Evolutionary conservation across 2,797 vertebrate species (phyloP).

Genomic region (Onychomys arenicola): DNA sequence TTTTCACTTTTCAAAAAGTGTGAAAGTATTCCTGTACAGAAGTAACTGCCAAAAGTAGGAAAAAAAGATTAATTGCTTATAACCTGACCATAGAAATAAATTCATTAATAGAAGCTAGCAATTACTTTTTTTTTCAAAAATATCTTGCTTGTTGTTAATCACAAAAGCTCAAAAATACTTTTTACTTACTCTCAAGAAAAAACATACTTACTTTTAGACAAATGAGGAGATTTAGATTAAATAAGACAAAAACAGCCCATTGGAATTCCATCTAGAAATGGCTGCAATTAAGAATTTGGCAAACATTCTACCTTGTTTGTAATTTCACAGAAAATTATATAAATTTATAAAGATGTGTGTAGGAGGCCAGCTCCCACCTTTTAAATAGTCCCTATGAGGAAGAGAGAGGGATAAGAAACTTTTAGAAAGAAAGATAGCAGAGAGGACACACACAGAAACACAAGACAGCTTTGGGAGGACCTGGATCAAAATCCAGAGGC

Average conservation of each 20-base stretch:
- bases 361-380: too few species aligned
- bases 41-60: constrained; percentile 32
- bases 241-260: neutral
- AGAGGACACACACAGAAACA: too few species aligned
- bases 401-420: too few species aligned
- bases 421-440: too few species aligned
- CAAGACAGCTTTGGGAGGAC: too few species aligned
- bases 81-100: constrained; percentile 33
- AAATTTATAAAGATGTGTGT: neutral
- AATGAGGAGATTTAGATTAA: constrained; percentile 7
- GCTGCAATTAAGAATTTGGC: neutral
- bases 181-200: constrained; percentile 26
- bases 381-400: too few species aligned
- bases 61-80: neutral
- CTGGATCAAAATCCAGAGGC: too few species aligned
- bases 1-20: constrained; percentile 59
- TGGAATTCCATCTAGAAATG: neutral
- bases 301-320: neutral
- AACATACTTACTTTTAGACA: constrained; percentile 27
- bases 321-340: constrained; percentile 7
- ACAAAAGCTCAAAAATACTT: constrained; percentile 34
- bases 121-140: neutral
- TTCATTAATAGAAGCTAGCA: neutral
- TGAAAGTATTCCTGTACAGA: constrained; percentile 38
- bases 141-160: constrained; percentile 14